Base-by-base conservation (phyloP, 2,888 invertebrate species). In the Apoderus coryli region DNA sequence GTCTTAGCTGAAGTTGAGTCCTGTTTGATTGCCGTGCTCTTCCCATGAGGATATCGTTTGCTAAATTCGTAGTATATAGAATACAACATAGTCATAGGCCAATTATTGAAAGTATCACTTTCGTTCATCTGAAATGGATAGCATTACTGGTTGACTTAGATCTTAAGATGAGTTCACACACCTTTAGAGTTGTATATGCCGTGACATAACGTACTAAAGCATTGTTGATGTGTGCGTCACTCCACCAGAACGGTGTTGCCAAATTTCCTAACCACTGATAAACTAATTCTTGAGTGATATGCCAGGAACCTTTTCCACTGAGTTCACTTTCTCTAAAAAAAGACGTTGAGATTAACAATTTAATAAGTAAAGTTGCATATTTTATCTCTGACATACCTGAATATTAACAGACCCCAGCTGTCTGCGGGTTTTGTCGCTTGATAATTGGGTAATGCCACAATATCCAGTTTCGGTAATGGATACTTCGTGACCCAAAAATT, bases 231-330 rank as follows among this genome's bases (percentile, higher is more conserved):
- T 76, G 75, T 1, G 77, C 76, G 43, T 79, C 78, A 22, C 66
- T 71, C 78, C 79, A 81, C 71, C 76, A 76, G 10, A 67, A 71
- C 0, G 84, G 82, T 0, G 82, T 79, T 1, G 76, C 67, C 38
- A 75, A 64, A 3, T 74, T 70, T 1, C 81, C 81, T 9, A 84
- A 56, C 84, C 84, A 85, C 51, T 84, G 84, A 50, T 80, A 79
- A 3, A 74, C 68, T 22, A 82, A 46, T 50, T 84, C 82, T 43
- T 79, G 76, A 0, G 76, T 67, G 3, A 78, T 56, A 36, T 70
- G 72, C 53, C 72, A 70, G 41, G 72, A 70, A 1, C 72, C 72
- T 25, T 64, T 64, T 41, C 65, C 67, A 38, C 70, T 66, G 2
- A 82, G 49, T 46, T 81, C 80, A 42, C 74, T 76, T 56, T 84